Percentiles rank a stretch among this genome's conserved stretches.
These are phyloP conservation scores for Chloebia gouldiae DNA, from an alignment of 2,113 vertebrate species.

Conservation along the genomic window DNA sequence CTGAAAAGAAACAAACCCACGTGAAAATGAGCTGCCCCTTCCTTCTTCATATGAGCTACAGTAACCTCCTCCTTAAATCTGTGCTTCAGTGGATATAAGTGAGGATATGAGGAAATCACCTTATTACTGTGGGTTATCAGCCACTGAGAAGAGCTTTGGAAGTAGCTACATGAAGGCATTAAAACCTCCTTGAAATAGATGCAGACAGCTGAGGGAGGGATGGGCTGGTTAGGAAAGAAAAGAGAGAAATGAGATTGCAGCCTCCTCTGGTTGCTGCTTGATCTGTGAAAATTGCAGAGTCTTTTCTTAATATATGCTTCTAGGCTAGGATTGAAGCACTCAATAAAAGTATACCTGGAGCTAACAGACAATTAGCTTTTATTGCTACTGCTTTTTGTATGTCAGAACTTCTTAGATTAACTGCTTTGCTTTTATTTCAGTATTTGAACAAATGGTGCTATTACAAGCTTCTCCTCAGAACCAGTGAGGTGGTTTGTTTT, in stretches of 20 bases:
- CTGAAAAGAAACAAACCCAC: not conserved
- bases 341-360: slow-evolving; percentile 56
- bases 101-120: not conserved
- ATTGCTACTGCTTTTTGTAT: slow-evolving; percentile 50
- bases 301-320: slow-evolving; percentile 30
- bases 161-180: not conserved
- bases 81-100: fast-evolving
- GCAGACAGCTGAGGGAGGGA: not conserved
- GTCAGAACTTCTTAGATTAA: slow-evolving; percentile 47
- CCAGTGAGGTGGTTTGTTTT: slow-evolving; percentile 59
- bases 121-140: not conserved
- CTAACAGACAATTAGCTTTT: slow-evolving; percentile 66
- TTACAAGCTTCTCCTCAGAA: slow-evolving; percentile 31
- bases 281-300: slow-evolving; percentile 1
- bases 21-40: not conserved
- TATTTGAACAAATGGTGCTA: slow-evolving; percentile 52
- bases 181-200: not conserved
- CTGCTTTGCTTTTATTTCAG: slow-evolving; percentile 34
- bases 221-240: not conserved
- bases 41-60: not conserved
- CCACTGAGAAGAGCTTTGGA: not conserved
- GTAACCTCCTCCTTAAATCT: not conserved
- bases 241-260: not conserved
- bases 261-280: not conserved
- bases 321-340: slow-evolving; percentile 40